Percentiles rank a stretch among this genome's conserved stretches.
phyloP scores from a whole-genome alignment of 2,888 invertebrate genomes.

The Magallana nippona region DNA sequence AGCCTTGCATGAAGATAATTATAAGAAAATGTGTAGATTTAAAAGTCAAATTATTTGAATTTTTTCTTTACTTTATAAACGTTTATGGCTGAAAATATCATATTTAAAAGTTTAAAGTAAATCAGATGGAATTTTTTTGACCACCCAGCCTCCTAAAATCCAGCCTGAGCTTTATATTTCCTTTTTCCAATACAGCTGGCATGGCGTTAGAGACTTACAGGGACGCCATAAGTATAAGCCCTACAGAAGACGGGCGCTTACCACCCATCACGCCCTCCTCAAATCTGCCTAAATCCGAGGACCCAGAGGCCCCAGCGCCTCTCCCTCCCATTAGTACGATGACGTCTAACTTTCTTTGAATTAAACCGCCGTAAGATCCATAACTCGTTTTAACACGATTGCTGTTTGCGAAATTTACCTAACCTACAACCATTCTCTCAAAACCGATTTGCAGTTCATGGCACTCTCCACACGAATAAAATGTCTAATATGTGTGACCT shows the following conservation, averaged over 20 bases:
- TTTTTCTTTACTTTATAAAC: no score
- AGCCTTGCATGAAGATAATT: no score
- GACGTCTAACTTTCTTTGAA: constrained; percentile 8
- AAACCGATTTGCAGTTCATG: neutral
- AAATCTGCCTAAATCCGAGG: neutral
- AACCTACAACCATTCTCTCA: neutral
- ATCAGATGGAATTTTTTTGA: no score
- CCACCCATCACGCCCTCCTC: neutral
- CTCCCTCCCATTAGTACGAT: constrained; percentile 24
- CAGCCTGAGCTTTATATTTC: no score
- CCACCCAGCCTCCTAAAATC: no score
- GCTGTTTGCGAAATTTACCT: no score
- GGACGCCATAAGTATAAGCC: constrained; percentile 5
- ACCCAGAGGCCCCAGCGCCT: neutral
- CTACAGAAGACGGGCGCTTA: constrained; percentile 4
- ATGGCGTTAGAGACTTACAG: constrained; percentile 26
- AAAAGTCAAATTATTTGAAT: no score
- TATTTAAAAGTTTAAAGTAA: no score
- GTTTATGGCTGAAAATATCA: no score
- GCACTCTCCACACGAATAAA: no score
- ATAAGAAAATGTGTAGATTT: no score
- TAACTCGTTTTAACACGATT: neutral
- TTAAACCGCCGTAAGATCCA: constrained; percentile 2
- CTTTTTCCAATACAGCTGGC: constrained; percentile 25
- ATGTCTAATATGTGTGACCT: neutral